Evolutionary conservation across 2,888 invertebrate species (phyloP), one percentile per base, ranked within the genome.

Genomic region (Chalcis sispes): DNA sequence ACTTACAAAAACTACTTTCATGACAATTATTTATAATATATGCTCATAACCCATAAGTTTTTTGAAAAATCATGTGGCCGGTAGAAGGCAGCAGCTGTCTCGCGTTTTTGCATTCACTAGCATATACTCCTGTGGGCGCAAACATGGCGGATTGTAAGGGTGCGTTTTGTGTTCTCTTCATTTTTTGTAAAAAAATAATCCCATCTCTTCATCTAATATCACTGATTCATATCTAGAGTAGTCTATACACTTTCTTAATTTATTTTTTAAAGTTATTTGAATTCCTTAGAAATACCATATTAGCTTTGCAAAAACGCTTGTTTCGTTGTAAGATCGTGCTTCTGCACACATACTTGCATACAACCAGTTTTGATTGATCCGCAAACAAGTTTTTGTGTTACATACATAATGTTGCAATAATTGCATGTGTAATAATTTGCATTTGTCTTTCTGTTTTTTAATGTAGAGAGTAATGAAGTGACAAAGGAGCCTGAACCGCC

Each of bases 101-200:
- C 32, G n/a, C 32, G n/a, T 27, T 27, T 8, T 29, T n/a, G 36
- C 4, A 18, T 27, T 10, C 62, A 59, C 40, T 36, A 27, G 42
- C 42, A 13, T n/a, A 36, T 23, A 23, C 25, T 48, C 15, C 25
- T 40, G 71, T 72, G 36, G 42, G 69, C 18, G 42, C 71, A 84
- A 82, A 82, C 78, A 87, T 87, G 87, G 87, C 87, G 84, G 86
- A 87, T 75, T 83, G 85, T 8, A 85, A 86, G 83, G 87, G 87
- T 87, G 83, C 85, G 86, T 86, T 85, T 82, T 80, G 80, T 13
- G 13, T 15, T 42, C 32, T 32, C 13, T 13, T 42, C 42, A 2
- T 42, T 2, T n/a, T n/a, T n/a, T n/a, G n/a, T n/a, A n/a, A n/a
- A n/a, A n/a, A n/a, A n/a, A n/a, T n/a, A n/a, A n/a, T n/a, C n/a